A percentile compares a stretch with the other conserved stretches of the same genome.
phyloP scores from a whole-genome alignment of 2,888 invertebrate genomes.

The Belgica antarctica region DNA sequence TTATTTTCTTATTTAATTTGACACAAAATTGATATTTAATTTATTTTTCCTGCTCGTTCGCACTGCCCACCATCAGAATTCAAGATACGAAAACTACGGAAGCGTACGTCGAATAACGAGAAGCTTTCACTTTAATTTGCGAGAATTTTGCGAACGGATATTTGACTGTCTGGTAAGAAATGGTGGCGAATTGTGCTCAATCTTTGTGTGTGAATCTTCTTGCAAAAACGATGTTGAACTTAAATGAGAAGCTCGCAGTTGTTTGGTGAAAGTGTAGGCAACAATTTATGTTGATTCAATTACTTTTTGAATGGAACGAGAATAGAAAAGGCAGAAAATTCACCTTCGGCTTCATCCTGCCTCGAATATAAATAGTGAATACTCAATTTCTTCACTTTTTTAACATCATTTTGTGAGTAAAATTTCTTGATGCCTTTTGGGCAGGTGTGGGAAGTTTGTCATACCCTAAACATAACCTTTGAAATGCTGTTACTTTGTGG shows the following conservation, averaged over 20 bases:
- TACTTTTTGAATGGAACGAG: constrained; percentile 40
- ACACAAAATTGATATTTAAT: constrained; percentile 43
- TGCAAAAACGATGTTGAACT: not conserved
- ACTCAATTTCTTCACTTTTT: not conserved
- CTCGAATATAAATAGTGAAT: constrained; percentile 20
- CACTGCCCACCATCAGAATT: not conserved
- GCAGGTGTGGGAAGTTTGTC: too few species aligned
- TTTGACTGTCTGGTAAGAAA: too few species aligned
- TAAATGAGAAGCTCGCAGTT: not conserved
- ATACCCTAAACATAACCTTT: too few species aligned
- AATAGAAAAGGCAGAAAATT: constrained; percentile 15
- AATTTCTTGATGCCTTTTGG: too few species aligned
- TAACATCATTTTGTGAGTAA: not conserved
- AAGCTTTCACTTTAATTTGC: constrained; percentile 28
- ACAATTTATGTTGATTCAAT: constrained; percentile 43
- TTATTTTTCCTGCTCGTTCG: constrained; percentile 14
- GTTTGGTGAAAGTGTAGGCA: constrained; percentile 1
- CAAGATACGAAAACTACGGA: constrained; percentile 14
- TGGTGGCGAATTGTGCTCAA: too few species aligned
- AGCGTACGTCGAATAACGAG: not conserved
- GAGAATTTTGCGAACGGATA: constrained; percentile 1
- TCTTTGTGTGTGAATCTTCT: constrained; percentile 16
- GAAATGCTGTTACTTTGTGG: too few species aligned
- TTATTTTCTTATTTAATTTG: constrained; percentile 43
- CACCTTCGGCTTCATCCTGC: too few species aligned